Evolutionary conservation across 1,140 invertebrate species (phyloP), one percentile per base, ranked within the genome.

Genomic region (Bombus breviceps): DNA sequence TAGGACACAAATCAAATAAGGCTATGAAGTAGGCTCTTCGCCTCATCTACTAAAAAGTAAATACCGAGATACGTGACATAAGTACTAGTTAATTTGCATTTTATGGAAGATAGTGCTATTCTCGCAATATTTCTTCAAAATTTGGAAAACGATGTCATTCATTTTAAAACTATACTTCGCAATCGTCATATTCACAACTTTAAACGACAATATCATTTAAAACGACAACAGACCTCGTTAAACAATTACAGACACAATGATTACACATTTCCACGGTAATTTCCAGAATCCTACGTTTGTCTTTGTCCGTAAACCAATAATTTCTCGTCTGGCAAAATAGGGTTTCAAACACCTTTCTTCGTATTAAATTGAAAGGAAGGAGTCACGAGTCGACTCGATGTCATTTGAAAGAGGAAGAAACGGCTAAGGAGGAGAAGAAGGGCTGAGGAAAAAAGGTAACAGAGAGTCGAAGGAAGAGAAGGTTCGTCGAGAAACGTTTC

Each of bases 401-500:
- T 76, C 74, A 47, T 75, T 86, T 78, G 78, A 62, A 64, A 57
- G 43, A 69, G 53, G 64, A 89, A 71, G 53, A 68, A 66, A 41
- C 2, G 37, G 59, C 72, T 28, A 68, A 74, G 34, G 18, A 66
- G 34, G 62, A 73, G 66, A 57, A 39, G 57, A 74, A 86, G 82
- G 84, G 83, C 78, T 39, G 41, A 75, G 82, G 39, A 81, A 80
- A n/a, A 87, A 80, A 62, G 76, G 86, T 73, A 90, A 88, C 73
- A 88, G 87, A 79, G 85, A 88, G 81, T 77, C 82, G 90, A 72
- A 83, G 89, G 76, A 89, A 87, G 82, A 88, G 88, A 83, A 90
- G 86, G 86, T 85, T 66, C 87, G 89, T 78, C 78, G 89, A 87
- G 91, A 93, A 93, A 91, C n/a, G 87, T 93, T 94, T 93, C 93